Percentiles rank a stretch among this genome's conserved stretches.
phyloP scores from a whole-genome alignment of 2,113 vertebrate species.

The Gavialis gangeticus region DNA sequence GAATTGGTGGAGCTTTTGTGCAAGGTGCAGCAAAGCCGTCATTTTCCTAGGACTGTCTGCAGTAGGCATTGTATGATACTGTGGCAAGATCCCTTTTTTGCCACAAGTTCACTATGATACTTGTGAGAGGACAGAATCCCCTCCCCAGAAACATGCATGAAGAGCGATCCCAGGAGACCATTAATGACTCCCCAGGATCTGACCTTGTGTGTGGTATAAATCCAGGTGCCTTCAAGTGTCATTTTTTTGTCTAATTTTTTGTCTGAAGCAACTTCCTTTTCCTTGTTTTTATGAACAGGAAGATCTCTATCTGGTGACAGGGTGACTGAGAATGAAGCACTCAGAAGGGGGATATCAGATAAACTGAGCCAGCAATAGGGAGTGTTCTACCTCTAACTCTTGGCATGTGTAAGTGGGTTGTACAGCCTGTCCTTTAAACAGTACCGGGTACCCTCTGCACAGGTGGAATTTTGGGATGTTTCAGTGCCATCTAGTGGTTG shows the following conservation, averaged over 20 bases:
- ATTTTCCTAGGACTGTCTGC: not conserved
- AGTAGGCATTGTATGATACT: rapidly evolving
- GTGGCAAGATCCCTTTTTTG: not conserved
- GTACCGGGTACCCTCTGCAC: not conserved
- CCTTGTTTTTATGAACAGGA: not conserved
- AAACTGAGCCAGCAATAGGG: not conserved
- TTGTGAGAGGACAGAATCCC: not conserved
- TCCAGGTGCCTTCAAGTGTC: slow-evolving; percentile 73
- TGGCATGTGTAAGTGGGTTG: rapidly evolving
- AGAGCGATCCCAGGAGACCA: not conserved
- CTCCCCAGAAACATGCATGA: not conserved
- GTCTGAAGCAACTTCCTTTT: not conserved
- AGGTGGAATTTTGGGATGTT: rapidly evolving
- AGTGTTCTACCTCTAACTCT: rapidly evolving
- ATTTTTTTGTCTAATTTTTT: not conserved
- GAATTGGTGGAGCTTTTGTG: slow-evolving; percentile 15
- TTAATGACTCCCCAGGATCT: not conserved
- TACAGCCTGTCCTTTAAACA: not conserved
- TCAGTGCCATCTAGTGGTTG: slow-evolving; percentile 10
- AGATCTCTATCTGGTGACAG: not conserved
- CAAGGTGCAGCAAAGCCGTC: not conserved
- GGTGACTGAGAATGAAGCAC: not conserved
- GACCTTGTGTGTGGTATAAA: slow-evolving; percentile 38
- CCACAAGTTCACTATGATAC: not conserved
- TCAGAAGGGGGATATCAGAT: not conserved